phyloP scores from a whole-genome alignment of 2,797 vertebrate genomes.

The Psittacula echo region DNA sequence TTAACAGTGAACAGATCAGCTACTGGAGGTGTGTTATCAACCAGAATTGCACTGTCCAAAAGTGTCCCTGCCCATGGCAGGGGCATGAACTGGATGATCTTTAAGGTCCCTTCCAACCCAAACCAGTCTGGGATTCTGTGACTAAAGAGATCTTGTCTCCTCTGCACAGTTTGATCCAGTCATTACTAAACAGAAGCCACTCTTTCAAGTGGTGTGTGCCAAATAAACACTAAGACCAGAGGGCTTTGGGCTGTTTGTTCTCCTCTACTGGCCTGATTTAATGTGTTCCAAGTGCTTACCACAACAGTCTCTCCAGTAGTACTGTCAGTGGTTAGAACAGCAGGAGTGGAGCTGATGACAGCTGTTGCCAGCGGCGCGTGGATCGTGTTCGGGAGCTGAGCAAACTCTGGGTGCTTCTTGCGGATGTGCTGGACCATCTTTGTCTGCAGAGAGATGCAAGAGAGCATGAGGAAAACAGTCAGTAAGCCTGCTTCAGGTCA shows the following conservation, averaged over 20 bases:
- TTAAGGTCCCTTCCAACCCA: neutral
- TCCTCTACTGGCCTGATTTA: neutral
- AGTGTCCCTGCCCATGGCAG: neutral
- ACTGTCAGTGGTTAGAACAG: constrained; percentile 87
- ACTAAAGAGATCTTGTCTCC: neutral
- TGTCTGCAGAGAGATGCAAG: constrained; percentile 78
- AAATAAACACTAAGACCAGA: neutral
- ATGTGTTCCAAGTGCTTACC: constrained; percentile 77
- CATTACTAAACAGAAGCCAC: neutral
- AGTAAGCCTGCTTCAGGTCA: neutral
- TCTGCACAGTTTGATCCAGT: neutral
- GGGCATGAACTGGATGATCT: neutral
- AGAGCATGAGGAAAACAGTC: neutral
- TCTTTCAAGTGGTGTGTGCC: neutral
- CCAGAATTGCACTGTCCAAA: neutral
- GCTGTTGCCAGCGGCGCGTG: constrained; percentile 86
- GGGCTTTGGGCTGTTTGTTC: neutral
- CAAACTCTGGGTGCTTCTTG: constrained; percentile 95
- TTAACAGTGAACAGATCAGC: neutral
- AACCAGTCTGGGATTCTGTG: neutral
- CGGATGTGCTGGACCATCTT: constrained; percentile 99
- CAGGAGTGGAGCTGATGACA: constrained; percentile 89
- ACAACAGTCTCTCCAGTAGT: constrained; percentile 90
- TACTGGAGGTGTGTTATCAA: neutral
- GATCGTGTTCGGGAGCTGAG: constrained; percentile 85